Evolutionary conservation across 2,797 vertebrate species (phyloP).

Genomic region (Moxostoma hubbsi): DNA sequence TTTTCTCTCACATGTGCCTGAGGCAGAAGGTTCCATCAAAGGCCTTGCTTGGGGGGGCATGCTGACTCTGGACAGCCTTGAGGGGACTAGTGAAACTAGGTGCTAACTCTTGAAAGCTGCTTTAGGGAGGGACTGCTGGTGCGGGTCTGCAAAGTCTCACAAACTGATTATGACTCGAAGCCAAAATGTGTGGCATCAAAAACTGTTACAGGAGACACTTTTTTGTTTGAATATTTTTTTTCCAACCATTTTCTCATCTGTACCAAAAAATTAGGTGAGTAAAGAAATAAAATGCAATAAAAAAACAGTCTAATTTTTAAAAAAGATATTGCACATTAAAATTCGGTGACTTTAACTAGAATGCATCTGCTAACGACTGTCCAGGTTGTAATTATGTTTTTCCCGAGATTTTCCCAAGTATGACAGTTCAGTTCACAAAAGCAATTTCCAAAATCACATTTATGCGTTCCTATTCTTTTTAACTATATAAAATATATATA

Average conservation of each 20-base stretch:
- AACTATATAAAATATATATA: background rate
- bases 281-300: background rate
- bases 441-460: constrained; percentile 7
- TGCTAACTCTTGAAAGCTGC: constrained; percentile 79
- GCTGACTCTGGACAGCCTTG: constrained; percentile 76
- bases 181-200: constrained; percentile 78
- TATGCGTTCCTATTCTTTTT: background rate
- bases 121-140: constrained; percentile 70
- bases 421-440: constrained; percentile 1
- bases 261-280: background rate
- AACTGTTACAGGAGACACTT: constrained; percentile 71
- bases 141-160: constrained; percentile 77
- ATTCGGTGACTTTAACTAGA: background rate
- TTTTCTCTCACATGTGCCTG: constrained; percentile 77
- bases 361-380: background rate
- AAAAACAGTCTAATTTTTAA: background rate
- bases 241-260: background rate
- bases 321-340: background rate
- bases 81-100: constrained; percentile 79
- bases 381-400: background rate
- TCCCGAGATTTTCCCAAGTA: too few relatives aligned
- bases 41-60: constrained; percentile 70
- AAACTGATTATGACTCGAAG: constrained; percentile 75
- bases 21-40: constrained; percentile 72
- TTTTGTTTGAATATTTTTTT: constrained; percentile 5